phyloP scores from a whole-genome alignment of 2,113 vertebrate species.

The Fukomys damarensis region DNA sequence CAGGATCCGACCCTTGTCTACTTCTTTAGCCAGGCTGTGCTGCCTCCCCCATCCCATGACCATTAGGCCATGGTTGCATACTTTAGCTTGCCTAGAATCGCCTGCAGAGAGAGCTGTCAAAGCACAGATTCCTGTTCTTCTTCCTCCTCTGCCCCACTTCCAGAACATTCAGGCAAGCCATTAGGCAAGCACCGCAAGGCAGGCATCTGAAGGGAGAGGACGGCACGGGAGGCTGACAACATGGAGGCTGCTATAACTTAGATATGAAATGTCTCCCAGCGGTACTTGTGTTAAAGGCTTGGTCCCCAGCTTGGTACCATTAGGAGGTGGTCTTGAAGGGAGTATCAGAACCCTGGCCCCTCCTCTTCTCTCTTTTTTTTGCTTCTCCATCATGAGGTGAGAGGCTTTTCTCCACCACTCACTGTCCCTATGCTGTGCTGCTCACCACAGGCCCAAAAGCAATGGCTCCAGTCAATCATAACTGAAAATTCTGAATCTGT shows the following conservation, averaged over 20 bases:
- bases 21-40: accelerated
- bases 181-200: neutral
- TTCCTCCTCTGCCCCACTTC: neutral
- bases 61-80: neutral
- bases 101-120: neutral
- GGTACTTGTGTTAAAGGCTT: neutral
- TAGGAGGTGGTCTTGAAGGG: neutral
- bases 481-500: neutral
- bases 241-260: neutral
- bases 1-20: neutral
- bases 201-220: neutral
- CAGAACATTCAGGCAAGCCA: neutral
- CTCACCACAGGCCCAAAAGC: neutral
- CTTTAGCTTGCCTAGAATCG: neutral
- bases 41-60: neutral
- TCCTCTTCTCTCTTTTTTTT: neutral
- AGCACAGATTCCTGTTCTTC: neutral
- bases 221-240: neutral
- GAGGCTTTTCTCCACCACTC: neutral
- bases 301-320: neutral
- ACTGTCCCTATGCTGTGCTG: too few species aligned
- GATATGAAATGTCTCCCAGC: neutral
- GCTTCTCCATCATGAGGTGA: neutral
- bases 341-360: too few species aligned
- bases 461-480: neutral